Evolutionary conservation across 2,888 invertebrate genomes (phyloP), one percentile per base, ranked within the genome.

Genomic region (Sinopyrophorus schimmeli): DNA sequence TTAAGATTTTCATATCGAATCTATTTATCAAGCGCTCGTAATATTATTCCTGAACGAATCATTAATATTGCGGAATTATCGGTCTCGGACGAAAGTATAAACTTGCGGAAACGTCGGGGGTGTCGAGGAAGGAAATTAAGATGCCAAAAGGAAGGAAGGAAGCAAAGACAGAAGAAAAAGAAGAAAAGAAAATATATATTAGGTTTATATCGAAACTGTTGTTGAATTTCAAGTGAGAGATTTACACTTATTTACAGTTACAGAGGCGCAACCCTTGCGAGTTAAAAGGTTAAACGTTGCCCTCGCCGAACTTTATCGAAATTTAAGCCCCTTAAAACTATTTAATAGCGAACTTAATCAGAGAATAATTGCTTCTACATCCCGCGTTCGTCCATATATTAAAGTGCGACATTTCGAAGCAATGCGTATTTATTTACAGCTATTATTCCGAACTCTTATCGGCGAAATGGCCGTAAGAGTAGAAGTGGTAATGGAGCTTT

Each of bases 61-160:
- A 63, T 63, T 63, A 63, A 63, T 63, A 58, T 53, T 60, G 58
- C 47, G 60, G 62, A 51, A 61, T 62, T 62, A 62, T 54, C 48
- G 42, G 27, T 14, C 30, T 31, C 46, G 38, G 44, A 43, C 42
- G 43, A 37, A 39, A 51, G 54, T 50, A 50, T 27, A 39, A 53
- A 44, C 42, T 48, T 47, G 32, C 49, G 53, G 49, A 53, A 49
- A 47, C 32, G 39, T 46, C 11, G 34, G 41, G n/a, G 41, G 35
- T 53, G 53, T 53, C 44, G 23, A 49, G 53, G 53, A 53, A 53
- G 53, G 49, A 53, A 53, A 41, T 53, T 44, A 43, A 41, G 40
- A 46, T 35, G 44, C 47, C 38, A 26, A 30, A 31, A 46, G 51
- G 46, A 51, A 49, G 53, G 49, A 49, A 49, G 43, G 38, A 53